Conservation (phyloP, 2,113 vertebrate species). For the Oryzias woworae region DNA sequence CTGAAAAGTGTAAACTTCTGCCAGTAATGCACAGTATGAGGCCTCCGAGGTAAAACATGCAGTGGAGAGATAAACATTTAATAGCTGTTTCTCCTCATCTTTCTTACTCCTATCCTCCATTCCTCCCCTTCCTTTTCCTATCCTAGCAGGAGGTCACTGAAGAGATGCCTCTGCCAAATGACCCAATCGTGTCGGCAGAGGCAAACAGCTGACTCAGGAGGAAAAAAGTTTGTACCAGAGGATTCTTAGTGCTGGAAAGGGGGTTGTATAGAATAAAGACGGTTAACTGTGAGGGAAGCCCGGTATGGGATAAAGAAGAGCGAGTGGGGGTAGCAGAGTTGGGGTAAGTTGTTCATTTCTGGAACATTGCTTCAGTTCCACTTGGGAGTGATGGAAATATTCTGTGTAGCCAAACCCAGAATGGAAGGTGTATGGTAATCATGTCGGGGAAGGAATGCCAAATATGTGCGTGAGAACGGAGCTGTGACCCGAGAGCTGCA, state of each 20-base stretch:
- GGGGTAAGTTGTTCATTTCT: slow-evolving; percentile 63
- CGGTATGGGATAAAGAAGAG: slow-evolving; percentile 52
- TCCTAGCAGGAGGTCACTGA: slow-evolving; percentile 68
- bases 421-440: slow-evolving; percentile 82
- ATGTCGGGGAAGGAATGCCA: slow-evolving; percentile 81
- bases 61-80: slow-evolving; percentile 45
- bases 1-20: slow-evolving; percentile 19
- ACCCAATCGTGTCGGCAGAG: slow-evolving; percentile 73
- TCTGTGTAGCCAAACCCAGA: slow-evolving; percentile 76
- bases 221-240: slow-evolving; percentile 59
- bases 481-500: slow-evolving; percentile 81
- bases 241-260: slow-evolving; percentile 59
- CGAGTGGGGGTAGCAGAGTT: slow-evolving; percentile 38
- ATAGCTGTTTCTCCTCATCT: slow-evolving; percentile 46
- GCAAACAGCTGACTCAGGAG: slow-evolving; percentile 80
- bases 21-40: slow-evolving; percentile 17
- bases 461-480: slow-evolving; percentile 82
- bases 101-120: slow-evolving; percentile 30
- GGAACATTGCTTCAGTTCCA: slow-evolving; percentile 70
- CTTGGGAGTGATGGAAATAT: slow-evolving; percentile 80
- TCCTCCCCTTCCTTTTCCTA: slow-evolving; percentile 55
- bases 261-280: slow-evolving; percentile 46
- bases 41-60: slow-evolving; percentile 45
- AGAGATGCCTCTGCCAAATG: slow-evolving; percentile 74
- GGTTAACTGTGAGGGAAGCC: slow-evolving; percentile 41